phyloP scores from a whole-genome alignment of 2,888 invertebrate genomes.

The Allolobophora icterica region DNA sequence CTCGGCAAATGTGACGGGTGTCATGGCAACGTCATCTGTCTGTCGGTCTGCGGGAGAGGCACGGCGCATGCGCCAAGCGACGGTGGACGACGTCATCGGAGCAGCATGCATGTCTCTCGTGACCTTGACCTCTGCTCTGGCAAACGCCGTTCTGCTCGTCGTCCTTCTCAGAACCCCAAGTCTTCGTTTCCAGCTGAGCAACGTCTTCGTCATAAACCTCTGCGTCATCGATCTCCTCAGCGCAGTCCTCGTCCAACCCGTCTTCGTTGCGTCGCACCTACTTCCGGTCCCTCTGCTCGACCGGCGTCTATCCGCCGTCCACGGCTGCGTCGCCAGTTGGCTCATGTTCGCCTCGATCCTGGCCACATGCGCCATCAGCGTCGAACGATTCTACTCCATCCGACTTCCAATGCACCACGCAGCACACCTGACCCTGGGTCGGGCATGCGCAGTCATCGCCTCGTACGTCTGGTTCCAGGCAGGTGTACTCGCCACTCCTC shows the following conservation, averaged over 20 bases:
- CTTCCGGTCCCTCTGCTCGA: background rate
- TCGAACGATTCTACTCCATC: slow-evolving; percentile 29
- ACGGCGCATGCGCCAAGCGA: background rate
- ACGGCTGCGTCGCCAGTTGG: background rate
- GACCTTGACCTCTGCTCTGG: background rate
- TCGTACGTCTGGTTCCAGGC: slow-evolving; percentile 22
- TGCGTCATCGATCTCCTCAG: slow-evolving; percentile 27
- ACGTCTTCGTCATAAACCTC: slow-evolving; percentile 31
- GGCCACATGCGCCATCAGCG: slow-evolving; percentile 30
- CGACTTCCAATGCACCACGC: slow-evolving; percentile 28
- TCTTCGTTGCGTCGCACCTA: background rate
- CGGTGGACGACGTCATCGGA: slow-evolving; percentile 19
- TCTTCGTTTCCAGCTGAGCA: slow-evolving; percentile 31
- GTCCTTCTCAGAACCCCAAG: background rate
- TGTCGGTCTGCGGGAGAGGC: background rate
- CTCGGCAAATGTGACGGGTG: background rate
- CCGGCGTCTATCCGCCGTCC: background rate
- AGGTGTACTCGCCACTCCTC: background rate
- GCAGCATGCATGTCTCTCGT: background rate
- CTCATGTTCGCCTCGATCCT: slow-evolving; percentile 27
- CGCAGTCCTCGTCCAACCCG: slow-evolving; percentile 22
- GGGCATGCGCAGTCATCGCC: slow-evolving; percentile 19
- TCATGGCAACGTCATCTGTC: background rate
- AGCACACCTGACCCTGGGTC: slow-evolving; percentile 21
- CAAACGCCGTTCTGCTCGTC: background rate